Evolutionary conservation across 2,888 invertebrate genomes (phyloP).

Genomic region (Drosophila austrosaltans): DNA sequence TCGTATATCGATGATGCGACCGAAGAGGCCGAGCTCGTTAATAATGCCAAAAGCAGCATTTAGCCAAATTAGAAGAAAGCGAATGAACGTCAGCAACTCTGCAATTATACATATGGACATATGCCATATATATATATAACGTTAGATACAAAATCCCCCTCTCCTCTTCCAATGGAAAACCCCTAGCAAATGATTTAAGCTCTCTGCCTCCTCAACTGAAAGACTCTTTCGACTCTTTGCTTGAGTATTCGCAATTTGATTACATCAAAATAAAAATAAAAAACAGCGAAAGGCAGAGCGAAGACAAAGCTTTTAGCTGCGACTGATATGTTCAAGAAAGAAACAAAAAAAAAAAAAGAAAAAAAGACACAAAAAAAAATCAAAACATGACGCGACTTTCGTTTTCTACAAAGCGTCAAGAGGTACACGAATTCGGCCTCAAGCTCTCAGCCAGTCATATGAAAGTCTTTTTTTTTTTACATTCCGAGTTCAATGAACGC

Average conservation of each 20-base stretch:
- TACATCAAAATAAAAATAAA: slow-evolving; percentile 57
- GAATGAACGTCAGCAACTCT: slow-evolving; percentile 37
- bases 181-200: neutral
- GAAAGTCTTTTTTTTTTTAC: slow-evolving; percentile 44
- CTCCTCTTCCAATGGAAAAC: neutral
- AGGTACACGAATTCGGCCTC: slow-evolving; percentile 59
- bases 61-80: slow-evolving; percentile 73
- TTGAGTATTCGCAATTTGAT: slow-evolving; percentile 69
- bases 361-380: slow-evolving; percentile 29
- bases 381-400: slow-evolving; percentile 67
- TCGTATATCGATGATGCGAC: slow-evolving; percentile 49
- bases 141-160: slow-evolving; percentile 44
- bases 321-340: slow-evolving; percentile 51
- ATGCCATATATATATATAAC: slow-evolving; percentile 6
- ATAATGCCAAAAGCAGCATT: slow-evolving; percentile 66
- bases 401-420: slow-evolving; percentile 62
- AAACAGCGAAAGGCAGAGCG: slow-evolving; percentile 44
- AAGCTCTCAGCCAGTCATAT: slow-evolving; percentile 49
- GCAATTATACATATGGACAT: slow-evolving; percentile 36
- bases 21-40: slow-evolving; percentile 46
- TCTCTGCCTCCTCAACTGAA: slow-evolving; percentile 19
- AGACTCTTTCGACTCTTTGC: slow-evolving; percentile 28
- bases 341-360: slow-evolving; percentile 40
- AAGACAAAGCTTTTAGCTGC: slow-evolving; percentile 26
- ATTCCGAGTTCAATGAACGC: slow-evolving; percentile 58